A percentile compares a stretch with the other conserved stretches of the same genome.
phyloP scores from a whole-genome alignment of 1,140 invertebrate genomes.

The Nylanderia fulva region DNA sequence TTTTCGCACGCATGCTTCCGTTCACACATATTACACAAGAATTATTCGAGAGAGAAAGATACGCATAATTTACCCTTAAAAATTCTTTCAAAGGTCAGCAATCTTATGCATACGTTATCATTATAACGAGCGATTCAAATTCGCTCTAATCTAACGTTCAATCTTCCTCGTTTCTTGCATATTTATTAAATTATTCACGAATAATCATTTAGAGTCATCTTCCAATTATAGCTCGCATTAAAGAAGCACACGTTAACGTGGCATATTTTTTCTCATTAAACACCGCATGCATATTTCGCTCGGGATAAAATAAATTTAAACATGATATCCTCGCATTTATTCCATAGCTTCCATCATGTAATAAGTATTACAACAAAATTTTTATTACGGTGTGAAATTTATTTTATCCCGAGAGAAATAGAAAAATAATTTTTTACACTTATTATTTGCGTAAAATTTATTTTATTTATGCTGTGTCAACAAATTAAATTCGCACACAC shows the following conservation, averaged over 20 bases:
- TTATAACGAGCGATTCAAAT: no score
- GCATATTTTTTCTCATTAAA: not conserved
- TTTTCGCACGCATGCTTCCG: constrained; percentile 73
- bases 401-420: no score
- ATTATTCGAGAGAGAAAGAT: constrained; percentile 19
- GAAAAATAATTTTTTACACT: no score
- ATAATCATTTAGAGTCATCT: not conserved
- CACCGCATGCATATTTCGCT: not conserved
- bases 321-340: not conserved
- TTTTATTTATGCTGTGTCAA: no score
- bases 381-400: no score
- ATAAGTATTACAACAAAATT: no score
- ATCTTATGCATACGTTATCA: not conserved
- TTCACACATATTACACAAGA: constrained; percentile 69
- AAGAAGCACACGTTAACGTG: not conserved
- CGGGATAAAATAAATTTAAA: not conserved
- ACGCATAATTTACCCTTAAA: constrained; percentile 3
- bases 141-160: not conserved
- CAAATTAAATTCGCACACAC: no score
- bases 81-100: constrained; percentile 14
- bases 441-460: no score
- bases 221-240: constrained; percentile 10
- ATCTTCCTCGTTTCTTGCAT: not conserved
- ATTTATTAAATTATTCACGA: constrained; percentile 24
- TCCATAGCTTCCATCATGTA: no score